phyloP scores from a whole-genome alignment of 2,113 vertebrate species.

The Turdus rufiventris region DNA sequence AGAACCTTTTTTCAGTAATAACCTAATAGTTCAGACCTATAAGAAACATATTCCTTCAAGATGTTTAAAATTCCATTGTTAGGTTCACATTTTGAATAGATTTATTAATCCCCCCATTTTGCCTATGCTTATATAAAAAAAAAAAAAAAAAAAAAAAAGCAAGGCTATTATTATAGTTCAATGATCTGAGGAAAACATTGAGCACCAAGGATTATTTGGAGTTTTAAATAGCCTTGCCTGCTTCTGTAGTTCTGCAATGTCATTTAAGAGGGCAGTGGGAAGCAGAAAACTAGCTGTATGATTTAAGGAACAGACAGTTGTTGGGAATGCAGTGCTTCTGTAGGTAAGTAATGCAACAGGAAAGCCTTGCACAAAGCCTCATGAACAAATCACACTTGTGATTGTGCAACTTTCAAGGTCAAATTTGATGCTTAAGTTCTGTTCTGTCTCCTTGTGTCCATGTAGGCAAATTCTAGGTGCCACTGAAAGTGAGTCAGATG shows the following conservation, averaged over 20 bases:
- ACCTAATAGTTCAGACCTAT: background rate
- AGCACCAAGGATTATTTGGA: background rate
- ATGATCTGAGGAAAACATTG: background rate
- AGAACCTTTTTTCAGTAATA: background rate
- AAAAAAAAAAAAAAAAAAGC: background rate
- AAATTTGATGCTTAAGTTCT: background rate
- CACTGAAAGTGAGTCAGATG: background rate
- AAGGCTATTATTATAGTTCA: background rate
- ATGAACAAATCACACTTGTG: background rate
- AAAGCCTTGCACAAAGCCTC: background rate
- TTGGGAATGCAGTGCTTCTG: background rate
- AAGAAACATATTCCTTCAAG: background rate
- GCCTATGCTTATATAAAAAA: background rate
- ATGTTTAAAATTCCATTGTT: background rate
- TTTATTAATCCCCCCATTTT: background rate
- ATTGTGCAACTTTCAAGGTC: background rate
- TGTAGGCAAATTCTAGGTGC: background rate
- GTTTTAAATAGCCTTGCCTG: background rate
- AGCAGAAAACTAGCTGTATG: background rate
- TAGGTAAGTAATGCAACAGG: background rate
- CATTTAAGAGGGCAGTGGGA: background rate
- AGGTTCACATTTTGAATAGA: background rate
- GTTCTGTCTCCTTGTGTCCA: background rate
- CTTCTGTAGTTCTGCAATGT: background rate
- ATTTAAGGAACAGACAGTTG: background rate